A percentile compares a stretch with the other conserved stretches of the same genome.
Conservation (phyloP, 2,888 invertebrate species). For the Ischnus inquisitorius region DNA sequence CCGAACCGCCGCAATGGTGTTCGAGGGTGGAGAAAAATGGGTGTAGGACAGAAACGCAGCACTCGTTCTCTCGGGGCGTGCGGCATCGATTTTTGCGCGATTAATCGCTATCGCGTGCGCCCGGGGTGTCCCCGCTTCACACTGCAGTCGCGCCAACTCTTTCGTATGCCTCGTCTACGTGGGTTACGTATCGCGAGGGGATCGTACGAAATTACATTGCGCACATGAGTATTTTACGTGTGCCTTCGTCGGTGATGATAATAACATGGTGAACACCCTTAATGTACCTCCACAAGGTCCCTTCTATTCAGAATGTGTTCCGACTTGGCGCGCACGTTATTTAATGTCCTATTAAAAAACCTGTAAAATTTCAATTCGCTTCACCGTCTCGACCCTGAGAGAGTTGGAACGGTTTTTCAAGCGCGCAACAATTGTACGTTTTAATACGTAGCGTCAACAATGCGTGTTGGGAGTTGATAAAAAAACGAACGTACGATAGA, state of each 20-base stretch:
- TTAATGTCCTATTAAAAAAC: no score
- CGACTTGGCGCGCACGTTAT: no score
- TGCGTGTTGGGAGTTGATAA: no score
- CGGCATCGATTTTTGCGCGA: conserved; percentile 63
- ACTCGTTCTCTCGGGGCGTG: conserved; percentile 23
- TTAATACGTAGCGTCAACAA: no score
- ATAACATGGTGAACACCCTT: not conserved
- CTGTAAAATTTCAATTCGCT: no score
- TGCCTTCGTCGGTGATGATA: not conserved
- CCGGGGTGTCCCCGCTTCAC: conserved; percentile 22
- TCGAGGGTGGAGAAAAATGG: not conserved
- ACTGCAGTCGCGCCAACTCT: conserved; percentile 12
- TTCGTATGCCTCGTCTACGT: conserved; percentile 17
- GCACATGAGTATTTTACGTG: not conserved
- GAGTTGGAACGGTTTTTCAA: no score
- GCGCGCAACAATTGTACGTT: no score
- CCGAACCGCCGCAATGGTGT: not conserved
- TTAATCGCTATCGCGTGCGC: conserved; percentile 68
- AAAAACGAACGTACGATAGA: no score
- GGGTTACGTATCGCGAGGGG: not conserved
- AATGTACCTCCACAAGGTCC: not conserved
- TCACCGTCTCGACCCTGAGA: no score
- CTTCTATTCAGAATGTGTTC: no score
- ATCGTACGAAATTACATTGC: conserved; percentile 3
- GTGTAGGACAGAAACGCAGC: not conserved